Conservation (phyloP, 1,140 invertebrate species). For the Adoxophyes honmai region DNA sequence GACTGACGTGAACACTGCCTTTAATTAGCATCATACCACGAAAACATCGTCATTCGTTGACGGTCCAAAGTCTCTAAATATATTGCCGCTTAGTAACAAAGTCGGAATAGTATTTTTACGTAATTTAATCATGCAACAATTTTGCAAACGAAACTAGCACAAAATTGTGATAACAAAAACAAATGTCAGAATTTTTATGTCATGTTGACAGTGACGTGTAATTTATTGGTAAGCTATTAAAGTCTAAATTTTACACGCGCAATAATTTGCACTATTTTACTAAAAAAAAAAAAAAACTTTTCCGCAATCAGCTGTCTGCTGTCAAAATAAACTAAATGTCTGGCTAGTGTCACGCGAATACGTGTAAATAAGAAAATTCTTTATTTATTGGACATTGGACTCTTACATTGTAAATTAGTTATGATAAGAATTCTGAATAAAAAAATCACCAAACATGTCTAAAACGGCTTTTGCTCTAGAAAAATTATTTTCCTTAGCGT, state of each 20-base stretch:
- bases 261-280: background rate
- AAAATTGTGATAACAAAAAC: too few relatives aligned
- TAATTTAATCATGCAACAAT: background rate
- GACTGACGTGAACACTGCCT: conserved; percentile 22
- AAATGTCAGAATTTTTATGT: conserved; percentile 12
- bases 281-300: background rate
- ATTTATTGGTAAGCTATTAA: background rate
- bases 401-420: background rate
- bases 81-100: background rate
- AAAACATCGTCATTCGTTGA: background rate
- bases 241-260: background rate
- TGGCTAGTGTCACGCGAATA: too few relatives aligned
- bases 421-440: background rate
- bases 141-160: too few relatives aligned
- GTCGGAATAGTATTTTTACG: background rate
- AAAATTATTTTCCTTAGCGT: conserved; percentile 47
- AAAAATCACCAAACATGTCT: background rate
- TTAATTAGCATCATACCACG: background rate
- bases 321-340: conserved; percentile 7
- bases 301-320: background rate
- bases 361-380: background rate
- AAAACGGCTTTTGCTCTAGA: conserved; percentile 29
- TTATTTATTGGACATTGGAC: background rate
- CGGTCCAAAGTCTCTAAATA: conserved; percentile 9
- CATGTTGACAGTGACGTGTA: background rate